phyloP scores from a whole-genome alignment of 1,140 invertebrate genomes.

The Drosophila busckii region DNA sequence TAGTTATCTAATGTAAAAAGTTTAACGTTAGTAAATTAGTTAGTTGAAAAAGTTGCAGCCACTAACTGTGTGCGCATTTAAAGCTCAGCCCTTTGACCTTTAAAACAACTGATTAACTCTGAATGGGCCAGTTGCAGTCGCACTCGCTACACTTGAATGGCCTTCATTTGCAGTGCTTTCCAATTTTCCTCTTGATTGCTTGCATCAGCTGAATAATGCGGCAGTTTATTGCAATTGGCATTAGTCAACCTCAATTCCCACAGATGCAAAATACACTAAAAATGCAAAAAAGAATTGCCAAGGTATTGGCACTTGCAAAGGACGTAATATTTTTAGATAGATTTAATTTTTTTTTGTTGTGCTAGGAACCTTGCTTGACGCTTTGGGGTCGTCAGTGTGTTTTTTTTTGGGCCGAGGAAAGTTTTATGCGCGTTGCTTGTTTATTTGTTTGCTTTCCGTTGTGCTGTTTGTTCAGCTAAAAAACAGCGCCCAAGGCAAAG shows the following conservation, averaged over 20 bases:
- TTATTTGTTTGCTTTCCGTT: conserved; percentile 50
- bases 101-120: conserved; percentile 1
- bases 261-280: conserved; percentile 4
- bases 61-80: too few species aligned
- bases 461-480: conserved; percentile 56
- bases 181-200: neutral
- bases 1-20: too few species aligned
- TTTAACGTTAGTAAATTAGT: too few species aligned
- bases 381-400: conserved; percentile 8
- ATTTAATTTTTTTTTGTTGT: conserved; percentile 9
- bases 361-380: neutral
- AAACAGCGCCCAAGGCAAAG: conserved; percentile 46
- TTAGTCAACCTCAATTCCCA: conserved; percentile 5
- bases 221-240: conserved; percentile 13
- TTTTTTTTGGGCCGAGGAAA: conserved; percentile 32
- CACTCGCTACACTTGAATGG: neutral
- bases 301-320: conserved; percentile 34
- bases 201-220: conserved; percentile 4
- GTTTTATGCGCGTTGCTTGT: conserved; percentile 41
- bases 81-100: too few species aligned
- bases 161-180: conserved; percentile 1
- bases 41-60: too few species aligned
- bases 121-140: neutral
- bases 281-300: neutral
- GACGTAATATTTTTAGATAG: conserved; percentile 21